Conservation (phyloP, 2,113 vertebrate species). For the Neopipo cinnamomea region DNA sequence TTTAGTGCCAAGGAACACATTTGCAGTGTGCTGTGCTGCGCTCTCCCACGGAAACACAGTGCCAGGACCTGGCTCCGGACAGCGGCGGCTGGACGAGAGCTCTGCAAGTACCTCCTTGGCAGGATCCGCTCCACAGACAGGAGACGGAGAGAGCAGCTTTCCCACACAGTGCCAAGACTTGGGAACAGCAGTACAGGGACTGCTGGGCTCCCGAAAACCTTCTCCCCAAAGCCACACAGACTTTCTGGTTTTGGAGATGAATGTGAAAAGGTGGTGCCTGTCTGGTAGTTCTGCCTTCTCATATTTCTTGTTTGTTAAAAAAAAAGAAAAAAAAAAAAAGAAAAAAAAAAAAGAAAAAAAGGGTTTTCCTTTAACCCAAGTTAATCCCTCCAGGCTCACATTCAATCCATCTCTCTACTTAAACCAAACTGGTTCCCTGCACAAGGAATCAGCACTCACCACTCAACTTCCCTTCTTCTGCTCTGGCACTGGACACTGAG, state of each 20-base stretch:
- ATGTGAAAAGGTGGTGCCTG: not conserved
- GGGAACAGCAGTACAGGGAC: not conserved
- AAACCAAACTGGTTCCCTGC: not conserved
- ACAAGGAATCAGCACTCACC: not conserved
- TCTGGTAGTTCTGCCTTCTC: not conserved
- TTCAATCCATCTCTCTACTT: not conserved
- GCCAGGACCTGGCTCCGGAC: not conserved
- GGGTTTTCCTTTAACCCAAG: not conserved
- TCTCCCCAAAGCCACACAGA: not conserved
- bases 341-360: not conserved
- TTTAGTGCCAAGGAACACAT: not conserved
- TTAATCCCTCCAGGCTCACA: not conserved
- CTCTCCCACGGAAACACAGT: fast-evolving
- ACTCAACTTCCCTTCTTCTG: not conserved
- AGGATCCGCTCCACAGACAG: fast-evolving
- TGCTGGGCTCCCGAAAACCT: not conserved
- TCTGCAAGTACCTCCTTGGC: not conserved
- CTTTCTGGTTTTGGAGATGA: not conserved
- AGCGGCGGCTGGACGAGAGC: fast-evolving
- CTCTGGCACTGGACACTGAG: not conserved
- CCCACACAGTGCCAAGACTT: not conserved
- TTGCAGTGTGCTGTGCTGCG: fast-evolving
- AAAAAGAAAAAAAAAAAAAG: too few species aligned
- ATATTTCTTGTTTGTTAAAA: not conserved
- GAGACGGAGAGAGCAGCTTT: not conserved